These are phyloP conservation scores for Mylabris phalerata DNA, from an alignment of 1,140 invertebrate species.

Conservation along the genomic window DNA sequence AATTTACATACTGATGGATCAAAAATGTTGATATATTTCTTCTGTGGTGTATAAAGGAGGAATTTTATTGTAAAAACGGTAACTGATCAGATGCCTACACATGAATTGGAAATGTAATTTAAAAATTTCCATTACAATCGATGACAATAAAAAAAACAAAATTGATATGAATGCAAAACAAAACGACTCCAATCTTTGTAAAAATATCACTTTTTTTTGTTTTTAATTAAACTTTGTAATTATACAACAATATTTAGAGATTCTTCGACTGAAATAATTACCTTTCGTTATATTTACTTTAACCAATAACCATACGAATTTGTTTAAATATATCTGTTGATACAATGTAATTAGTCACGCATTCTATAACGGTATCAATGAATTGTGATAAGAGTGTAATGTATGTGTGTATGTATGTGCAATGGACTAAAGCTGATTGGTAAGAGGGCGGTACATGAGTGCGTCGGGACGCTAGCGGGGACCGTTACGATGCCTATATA, in stretches of 20 bases:
- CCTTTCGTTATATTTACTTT: too few relatives aligned
- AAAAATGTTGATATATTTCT: too few relatives aligned
- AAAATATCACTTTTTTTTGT: neutral
- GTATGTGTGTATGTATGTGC: neutral
- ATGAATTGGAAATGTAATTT: neutral
- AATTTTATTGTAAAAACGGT: too few relatives aligned
- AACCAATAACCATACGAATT: too few relatives aligned
- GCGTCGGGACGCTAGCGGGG: conserved; percentile 18
- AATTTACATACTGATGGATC: too few relatives aligned
- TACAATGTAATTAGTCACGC: conserved; percentile 11
- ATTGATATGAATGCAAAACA: neutral
- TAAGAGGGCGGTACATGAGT: conserved; percentile 11
- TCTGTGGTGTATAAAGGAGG: too few relatives aligned
- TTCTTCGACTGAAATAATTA: too few relatives aligned
- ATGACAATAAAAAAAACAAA: neutral
- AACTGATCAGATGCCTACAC: too few relatives aligned
- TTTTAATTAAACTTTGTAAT: too few relatives aligned
- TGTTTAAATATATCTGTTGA: too few relatives aligned
- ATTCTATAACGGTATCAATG: conserved; percentile 11
- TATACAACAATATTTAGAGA: too few relatives aligned
- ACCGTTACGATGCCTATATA: conserved; percentile 12
- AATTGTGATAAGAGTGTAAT: conserved; percentile 14
- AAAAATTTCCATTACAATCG: neutral
- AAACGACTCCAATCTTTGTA: neutral
- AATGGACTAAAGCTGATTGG: conserved; percentile 17